A percentile compares a stretch with the other conserved stretches of the same genome.
phyloP scores from a whole-genome alignment of 2,888 invertebrate species.

The Amblyteles armatorius region DNA sequence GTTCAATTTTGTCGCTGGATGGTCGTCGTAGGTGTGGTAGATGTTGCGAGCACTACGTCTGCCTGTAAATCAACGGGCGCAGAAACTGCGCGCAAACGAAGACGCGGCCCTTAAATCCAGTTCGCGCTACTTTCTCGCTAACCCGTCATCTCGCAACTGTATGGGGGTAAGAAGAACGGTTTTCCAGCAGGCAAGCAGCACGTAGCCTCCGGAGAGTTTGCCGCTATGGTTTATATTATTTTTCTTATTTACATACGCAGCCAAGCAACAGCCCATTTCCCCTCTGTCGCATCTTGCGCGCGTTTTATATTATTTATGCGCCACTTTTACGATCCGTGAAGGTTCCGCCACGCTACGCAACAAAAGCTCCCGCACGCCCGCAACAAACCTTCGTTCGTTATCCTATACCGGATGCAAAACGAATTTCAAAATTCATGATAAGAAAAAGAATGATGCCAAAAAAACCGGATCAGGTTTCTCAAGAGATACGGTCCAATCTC shows the following conservation, averaged over 20 bases:
- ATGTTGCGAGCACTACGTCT: conserved; percentile 15
- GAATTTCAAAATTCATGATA: background rate
- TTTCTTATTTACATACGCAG: conserved; percentile 49
- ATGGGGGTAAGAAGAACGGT: conserved; percentile 38
- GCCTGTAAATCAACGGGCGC: conserved; percentile 56
- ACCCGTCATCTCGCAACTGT: conserved; percentile 25
- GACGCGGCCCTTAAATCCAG: conserved; percentile 53
- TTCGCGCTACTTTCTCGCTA: conserved; percentile 47
- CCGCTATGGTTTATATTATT: conserved; percentile 49
- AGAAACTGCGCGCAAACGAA: conserved; percentile 13
- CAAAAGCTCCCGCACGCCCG: conserved; percentile 10
- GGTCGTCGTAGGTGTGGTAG: background rate
- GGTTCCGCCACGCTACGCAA: conserved; percentile 24
- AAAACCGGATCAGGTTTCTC: background rate
- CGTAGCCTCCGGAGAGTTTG: conserved; percentile 35
- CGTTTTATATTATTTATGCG: conserved; percentile 61
- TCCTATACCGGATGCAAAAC: background rate
- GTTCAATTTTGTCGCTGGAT: conserved; percentile 23
- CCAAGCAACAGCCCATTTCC: conserved; percentile 20
- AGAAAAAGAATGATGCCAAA: conserved; percentile 6
- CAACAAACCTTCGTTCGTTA: conserved; percentile 45
- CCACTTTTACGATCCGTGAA: conserved; percentile 56
- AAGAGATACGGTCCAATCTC: too few relatives aligned
- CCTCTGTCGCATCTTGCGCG: conserved; percentile 37
- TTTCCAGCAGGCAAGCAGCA: conserved; percentile 35